Conservation (phyloP, 2,113 vertebrate genomes). For the Chlorodrepanis virens region DNA sequence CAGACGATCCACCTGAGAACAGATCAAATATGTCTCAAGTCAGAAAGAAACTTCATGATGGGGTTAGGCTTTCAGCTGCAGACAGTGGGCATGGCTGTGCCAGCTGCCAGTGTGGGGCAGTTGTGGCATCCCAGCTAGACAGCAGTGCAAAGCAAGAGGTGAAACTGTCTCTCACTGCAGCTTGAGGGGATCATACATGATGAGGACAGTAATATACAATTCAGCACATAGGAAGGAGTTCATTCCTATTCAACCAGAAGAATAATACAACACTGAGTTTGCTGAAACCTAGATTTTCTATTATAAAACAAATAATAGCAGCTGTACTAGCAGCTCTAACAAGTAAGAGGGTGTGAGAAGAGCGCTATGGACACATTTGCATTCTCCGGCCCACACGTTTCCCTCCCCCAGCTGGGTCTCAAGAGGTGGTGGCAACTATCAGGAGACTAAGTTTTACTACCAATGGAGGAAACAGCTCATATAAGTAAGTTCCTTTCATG, state of each 20-base stretch:
- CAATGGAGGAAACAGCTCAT: background rate
- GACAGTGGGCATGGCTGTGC: background rate
- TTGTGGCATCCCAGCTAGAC: background rate
- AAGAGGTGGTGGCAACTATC: background rate
- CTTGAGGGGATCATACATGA: too few species aligned
- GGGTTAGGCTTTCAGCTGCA: background rate
- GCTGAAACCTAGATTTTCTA: background rate
- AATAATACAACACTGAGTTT: background rate
- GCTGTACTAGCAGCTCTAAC: background rate
- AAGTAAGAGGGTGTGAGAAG: background rate
- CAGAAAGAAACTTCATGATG: rapidly evolving
- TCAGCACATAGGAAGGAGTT: background rate
- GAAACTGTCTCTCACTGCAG: background rate
- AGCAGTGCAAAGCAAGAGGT: background rate
- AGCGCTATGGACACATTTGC: background rate
- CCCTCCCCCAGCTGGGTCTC: background rate
- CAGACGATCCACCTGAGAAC: background rate
- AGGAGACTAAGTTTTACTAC: background rate
- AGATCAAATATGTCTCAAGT: background rate
- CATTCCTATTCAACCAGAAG: background rate
- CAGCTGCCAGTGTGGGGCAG: background rate
- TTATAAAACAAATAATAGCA: background rate
- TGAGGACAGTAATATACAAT: background rate
- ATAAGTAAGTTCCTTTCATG: background rate
- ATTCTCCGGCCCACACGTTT: background rate